These are phyloP conservation scores for Leptinotarsa undecemlineata DNA, from an alignment of 1,140 invertebrate genomes.

Conservation along the genomic window DNA sequence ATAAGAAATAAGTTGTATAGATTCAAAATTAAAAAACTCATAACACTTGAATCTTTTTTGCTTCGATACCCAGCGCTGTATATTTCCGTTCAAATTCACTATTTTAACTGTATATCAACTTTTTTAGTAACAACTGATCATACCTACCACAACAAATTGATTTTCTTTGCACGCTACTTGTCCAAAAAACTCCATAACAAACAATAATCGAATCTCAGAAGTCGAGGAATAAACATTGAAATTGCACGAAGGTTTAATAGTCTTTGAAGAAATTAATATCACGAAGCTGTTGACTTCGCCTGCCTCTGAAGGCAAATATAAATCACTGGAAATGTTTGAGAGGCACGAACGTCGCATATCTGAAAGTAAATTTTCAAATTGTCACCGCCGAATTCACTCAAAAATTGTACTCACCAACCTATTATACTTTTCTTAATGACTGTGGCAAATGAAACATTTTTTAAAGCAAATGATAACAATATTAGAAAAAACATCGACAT, in stretches of 20 bases:
- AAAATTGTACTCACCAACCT: slow-evolving; percentile 4
- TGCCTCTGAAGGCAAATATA: slow-evolving; percentile 3
- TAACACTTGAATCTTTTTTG: slow-evolving; percentile 30
- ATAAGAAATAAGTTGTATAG: slow-evolving; percentile 52
- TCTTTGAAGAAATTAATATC: neutral
- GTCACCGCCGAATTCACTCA: neutral
- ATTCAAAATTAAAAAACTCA: too few relatives aligned
- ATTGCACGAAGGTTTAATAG: neutral
- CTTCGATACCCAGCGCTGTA: too few relatives aligned
- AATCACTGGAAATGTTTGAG: neutral
- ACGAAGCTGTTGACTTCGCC: slow-evolving; percentile 12
- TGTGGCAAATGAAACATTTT: neutral
- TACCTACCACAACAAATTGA: neutral
- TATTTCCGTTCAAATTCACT: too few relatives aligned
- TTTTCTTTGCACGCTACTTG: neutral
- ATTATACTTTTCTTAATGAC: slow-evolving; percentile 8
- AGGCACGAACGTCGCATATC: slow-evolving; percentile 2
- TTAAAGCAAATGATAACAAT: slow-evolving; percentile 8
- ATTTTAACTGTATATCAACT: too few relatives aligned
- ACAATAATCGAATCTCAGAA: neutral
- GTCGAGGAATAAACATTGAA: neutral
- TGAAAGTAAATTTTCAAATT: neutral
- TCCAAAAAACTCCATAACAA: slow-evolving; percentile 9
- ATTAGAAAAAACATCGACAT: slow-evolving; percentile 1
- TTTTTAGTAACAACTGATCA: neutral